Evolutionary conservation across 2,888 invertebrate genomes (phyloP).

Genomic region (Agrypnus murinus): DNA sequence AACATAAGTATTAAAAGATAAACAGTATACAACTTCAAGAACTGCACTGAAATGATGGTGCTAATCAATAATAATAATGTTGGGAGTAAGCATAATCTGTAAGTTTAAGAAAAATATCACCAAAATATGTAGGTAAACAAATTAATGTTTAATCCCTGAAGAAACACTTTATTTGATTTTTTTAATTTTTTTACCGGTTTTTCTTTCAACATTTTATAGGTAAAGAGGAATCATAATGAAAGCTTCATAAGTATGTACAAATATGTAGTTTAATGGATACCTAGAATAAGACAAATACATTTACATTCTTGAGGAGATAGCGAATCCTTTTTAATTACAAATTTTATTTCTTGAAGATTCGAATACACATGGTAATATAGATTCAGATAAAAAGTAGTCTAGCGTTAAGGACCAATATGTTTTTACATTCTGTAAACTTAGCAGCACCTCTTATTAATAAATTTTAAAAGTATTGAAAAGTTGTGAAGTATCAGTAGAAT

Average conservation of each 20-base stretch:
- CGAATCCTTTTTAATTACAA: too few species aligned
- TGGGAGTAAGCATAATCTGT: slow-evolving; percentile 18
- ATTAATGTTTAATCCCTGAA: background rate
- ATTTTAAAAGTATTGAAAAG: too few species aligned
- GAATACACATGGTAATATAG: too few species aligned
- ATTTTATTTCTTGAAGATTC: too few species aligned
- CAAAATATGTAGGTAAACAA: slow-evolving; percentile 11
- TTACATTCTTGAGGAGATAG: too few species aligned
- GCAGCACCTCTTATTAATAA: too few species aligned
- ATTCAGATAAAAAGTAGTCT: too few species aligned
- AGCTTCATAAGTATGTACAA: background rate
- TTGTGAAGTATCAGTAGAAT: too few species aligned
- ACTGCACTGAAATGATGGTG: slow-evolving; percentile 21
- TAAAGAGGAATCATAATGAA: background rate
- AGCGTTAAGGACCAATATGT: too few species aligned
- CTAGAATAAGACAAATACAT: background rate
- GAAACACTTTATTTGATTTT: background rate
- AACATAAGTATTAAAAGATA: slow-evolving; percentile 54
- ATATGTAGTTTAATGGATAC: background rate
- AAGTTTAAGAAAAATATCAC: slow-evolving; percentile 12
- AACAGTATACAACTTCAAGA: slow-evolving; percentile 59
- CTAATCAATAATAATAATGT: slow-evolving; percentile 24
- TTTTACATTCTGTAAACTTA: too few species aligned
- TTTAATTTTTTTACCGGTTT: slow-evolving; percentile 13
- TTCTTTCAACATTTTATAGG: background rate